These are phyloP conservation scores for Venustoraphidia nigricollis DNA, from an alignment of 2,888 invertebrate species.

Conservation along the genomic window DNA sequence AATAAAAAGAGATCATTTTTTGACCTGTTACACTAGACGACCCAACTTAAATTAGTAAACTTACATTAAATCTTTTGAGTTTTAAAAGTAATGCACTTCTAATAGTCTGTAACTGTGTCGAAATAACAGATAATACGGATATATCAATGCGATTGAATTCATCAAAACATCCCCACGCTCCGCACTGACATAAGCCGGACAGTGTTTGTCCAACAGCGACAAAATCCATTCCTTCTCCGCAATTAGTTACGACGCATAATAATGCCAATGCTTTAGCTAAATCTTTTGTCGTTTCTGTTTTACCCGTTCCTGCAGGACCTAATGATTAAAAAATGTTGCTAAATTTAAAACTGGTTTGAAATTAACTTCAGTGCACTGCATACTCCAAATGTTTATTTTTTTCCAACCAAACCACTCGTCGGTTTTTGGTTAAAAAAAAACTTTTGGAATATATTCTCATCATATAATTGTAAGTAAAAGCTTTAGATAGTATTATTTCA, in stretches of 20 bases:
- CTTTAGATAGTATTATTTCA: no score
- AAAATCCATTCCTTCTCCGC: constrained; percentile 88
- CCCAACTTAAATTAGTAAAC: constrained; percentile 11
- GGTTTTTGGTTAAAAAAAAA: no score
- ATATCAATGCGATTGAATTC: constrained; percentile 89
- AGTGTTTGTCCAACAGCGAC: constrained; percentile 65
- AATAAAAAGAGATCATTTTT: neutral
- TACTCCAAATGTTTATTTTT: no score
- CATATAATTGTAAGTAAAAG: no score
- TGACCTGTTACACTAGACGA: neutral
- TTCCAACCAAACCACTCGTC: no score
- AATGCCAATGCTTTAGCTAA: constrained; percentile 78
- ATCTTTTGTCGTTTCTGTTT: constrained; percentile 86
- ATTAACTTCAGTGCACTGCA: no score
- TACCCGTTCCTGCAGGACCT: constrained; percentile 71
- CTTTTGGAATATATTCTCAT: no score
- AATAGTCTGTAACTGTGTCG: constrained; percentile 81
- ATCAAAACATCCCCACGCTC: constrained; percentile 93
- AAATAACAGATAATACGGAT: constrained; percentile 84
- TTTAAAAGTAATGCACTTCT: constrained; percentile 66
- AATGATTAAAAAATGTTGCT: constrained; percentile 1
- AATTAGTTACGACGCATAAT: constrained; percentile 75
- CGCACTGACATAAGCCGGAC: constrained; percentile 67
- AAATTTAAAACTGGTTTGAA: neutral
- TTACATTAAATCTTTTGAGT: constrained; percentile 57